Evolutionary conservation across 92 coral and sea anemone genomes (phyloP).

Genomic region (Zoanthus sansibaricus): DNA sequence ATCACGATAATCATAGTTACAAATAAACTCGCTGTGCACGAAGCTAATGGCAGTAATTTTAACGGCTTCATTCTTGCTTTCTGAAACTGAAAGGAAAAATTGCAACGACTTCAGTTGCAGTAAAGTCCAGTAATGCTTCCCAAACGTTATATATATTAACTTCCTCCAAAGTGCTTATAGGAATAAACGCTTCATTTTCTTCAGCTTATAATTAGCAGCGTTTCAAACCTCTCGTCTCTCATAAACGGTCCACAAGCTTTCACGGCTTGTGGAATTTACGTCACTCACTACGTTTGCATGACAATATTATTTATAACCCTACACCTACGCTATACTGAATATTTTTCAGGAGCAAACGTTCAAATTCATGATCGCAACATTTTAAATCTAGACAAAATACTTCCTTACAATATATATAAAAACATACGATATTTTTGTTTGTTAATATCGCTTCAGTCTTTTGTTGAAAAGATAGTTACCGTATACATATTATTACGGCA

Average conservation of each 20-base stretch:
- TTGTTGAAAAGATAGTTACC: no score
- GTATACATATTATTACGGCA: no score
- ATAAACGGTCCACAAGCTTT: not conserved
- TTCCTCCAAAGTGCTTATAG: not conserved
- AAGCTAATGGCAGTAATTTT: constrained; percentile 7
- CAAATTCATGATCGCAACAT: not conserved
- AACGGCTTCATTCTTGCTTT: constrained; percentile 3
- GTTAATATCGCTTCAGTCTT: no score
- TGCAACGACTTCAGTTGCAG: not conserved
- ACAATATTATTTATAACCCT: not conserved
- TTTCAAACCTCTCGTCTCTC: not conserved
- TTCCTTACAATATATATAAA: no score
- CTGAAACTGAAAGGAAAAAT: not conserved
- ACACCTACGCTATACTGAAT: not conserved
- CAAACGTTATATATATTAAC: not conserved
- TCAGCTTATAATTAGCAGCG: no score
- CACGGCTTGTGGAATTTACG: constrained; percentile 24
- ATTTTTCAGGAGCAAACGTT: not conserved
- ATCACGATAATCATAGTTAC: not conserved
- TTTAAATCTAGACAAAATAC: not conserved
- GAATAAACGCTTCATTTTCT: not conserved
- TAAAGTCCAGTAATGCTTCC: not conserved
- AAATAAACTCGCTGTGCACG: not conserved
- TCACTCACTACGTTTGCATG: constrained; percentile 17
- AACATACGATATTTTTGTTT: no score